Evolutionary conservation across 2,888 invertebrate genomes (phyloP), one percentile per base, ranked within the genome.

Genomic region (Bellardia pandia): DNA sequence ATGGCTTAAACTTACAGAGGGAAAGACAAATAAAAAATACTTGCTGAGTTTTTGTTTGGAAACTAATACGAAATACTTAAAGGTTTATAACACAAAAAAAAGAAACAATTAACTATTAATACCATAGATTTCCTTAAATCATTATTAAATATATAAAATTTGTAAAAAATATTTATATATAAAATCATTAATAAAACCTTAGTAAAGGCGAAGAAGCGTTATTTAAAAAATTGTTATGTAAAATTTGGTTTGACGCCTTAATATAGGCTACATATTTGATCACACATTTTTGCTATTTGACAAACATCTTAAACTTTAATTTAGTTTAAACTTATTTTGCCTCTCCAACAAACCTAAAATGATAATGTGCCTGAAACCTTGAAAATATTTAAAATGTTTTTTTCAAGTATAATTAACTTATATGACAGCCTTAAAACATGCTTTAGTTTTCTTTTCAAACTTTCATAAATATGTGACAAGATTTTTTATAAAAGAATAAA

Each of bases 391-490:
- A 16, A 75, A 37, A 66, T 42, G 37, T 66, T 45, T 2, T 2
- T 37, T 51, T n/a, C 45, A 42, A 60, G 7, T 30, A 33, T 75
- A 75, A 51, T 53, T 76, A 64, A 53, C 40, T 64, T 40, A 37
- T 51, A 66, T 9, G 64, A 30, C 30, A 14, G 51, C 33, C 48
- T n/a, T 33, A 30, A 51, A 69, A 51, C 51, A 51, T 69, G 51
- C n/a, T 30, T 66, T 42, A 53, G n/a, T 56, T 66, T 42, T 64
- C 3, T 8, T 42, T 42, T 42, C 11, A 11, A 48, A 51, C 75
- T 64, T 64, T 64, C 48, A 16, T 7, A 64, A 62, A 64, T 51
- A 62, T 76, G 37, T 76, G 51, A 33, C 64, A 64, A 51, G n/a
- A 51, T 62, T 62, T 60, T 4, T 40, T 16, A 1, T 4, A 5